Conservation (phyloP, 92 coral and sea anemone genomes). For the Virgularia gustaviana region DNA sequence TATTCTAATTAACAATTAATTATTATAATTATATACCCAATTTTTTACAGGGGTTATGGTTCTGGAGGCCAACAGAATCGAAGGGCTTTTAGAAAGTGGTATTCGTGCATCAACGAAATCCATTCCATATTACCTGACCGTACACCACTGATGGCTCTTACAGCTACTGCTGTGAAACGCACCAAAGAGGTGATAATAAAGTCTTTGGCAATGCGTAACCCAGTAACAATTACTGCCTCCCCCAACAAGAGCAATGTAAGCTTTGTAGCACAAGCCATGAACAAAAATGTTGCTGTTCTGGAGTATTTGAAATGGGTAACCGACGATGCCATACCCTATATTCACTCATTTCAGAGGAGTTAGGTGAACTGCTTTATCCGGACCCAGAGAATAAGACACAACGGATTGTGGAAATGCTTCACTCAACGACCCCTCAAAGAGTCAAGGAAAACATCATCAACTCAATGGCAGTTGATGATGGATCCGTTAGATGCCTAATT, state of each 20-base stretch:
- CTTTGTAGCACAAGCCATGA: not conserved
- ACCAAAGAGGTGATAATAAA: not conserved
- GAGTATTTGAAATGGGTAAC: slow-evolving; percentile 6
- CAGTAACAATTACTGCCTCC: not conserved
- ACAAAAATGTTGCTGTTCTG: not conserved
- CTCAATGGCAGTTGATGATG: slow-evolving; percentile 33
- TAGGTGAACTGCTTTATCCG: not conserved
- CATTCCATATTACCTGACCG: not conserved
- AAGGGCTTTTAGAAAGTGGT: slow-evolving; percentile 13
- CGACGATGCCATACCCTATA: slow-evolving; percentile 4
- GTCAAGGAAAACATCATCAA: slow-evolving; percentile 39
- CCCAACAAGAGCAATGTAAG: not conserved
- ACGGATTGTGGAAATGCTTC: slow-evolving; percentile 44
- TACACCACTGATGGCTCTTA: not conserved
- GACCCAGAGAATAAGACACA: slow-evolving; percentile 16
- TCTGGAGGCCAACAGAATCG: not conserved
- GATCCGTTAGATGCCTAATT: slow-evolving; percentile 32
- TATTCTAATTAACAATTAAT: no score
- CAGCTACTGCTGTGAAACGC: not conserved
- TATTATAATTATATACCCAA: no score
- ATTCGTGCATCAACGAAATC: not conserved
- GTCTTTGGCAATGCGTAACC: not conserved
- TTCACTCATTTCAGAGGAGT: slow-evolving; percentile 3
- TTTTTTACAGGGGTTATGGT: no score
- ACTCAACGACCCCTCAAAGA: slow-evolving; percentile 38